These are phyloP conservation scores for Corapipo altera DNA, from an alignment of 2,113 vertebrate genomes.

Conservation along the genomic window DNA sequence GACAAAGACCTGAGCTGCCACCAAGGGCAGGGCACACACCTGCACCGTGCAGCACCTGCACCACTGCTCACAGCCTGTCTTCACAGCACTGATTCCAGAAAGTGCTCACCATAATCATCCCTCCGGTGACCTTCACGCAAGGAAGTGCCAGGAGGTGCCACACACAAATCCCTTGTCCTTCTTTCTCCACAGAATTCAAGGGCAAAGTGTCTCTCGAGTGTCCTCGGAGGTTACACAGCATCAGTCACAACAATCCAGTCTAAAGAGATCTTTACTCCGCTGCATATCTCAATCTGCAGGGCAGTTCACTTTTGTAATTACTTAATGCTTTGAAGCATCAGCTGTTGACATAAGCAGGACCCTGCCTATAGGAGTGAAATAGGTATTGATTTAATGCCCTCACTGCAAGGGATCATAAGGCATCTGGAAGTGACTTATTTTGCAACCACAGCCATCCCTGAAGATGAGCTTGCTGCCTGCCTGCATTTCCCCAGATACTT, in stretches of 20 bases:
- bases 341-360: neutral
- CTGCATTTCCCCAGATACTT: neutral
- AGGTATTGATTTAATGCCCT: neutral
- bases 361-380: neutral
- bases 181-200: neutral
- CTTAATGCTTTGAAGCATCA: neutral
- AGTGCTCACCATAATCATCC: neutral
- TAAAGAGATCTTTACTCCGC: neutral
- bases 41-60: rapidly evolving
- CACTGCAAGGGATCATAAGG: neutral
- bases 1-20: neutral
- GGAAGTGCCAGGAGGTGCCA: neutral
- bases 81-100: neutral
- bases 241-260: neutral
- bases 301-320: neutral
- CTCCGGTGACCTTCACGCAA: neutral
- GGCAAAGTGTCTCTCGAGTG: neutral
- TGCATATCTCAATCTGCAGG: neutral
- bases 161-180: neutral
- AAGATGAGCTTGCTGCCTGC: neutral
- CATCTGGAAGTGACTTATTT: neutral
- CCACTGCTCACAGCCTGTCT: rapidly evolving
- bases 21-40: neutral
- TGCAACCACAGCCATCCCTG: neutral
- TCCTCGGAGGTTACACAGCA: neutral